Evolutionary conservation across 1,140 invertebrate genomes (phyloP).

Genomic region (Drosophila seguyi): DNA sequence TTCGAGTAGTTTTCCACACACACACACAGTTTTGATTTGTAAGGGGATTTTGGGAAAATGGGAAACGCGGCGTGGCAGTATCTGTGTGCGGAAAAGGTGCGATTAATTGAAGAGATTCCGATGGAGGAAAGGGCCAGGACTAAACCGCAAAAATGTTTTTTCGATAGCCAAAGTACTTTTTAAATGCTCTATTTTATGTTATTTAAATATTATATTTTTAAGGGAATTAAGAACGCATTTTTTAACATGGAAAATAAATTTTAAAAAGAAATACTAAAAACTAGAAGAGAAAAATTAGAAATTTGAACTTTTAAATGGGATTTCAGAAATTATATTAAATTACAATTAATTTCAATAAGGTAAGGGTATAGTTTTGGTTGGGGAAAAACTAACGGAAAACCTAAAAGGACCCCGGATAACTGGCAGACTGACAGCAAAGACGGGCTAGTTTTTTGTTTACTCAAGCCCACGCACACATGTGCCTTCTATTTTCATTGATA

Average conservation of each 20-base stretch:
- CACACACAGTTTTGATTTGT: conserved; percentile 57
- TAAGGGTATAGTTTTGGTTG: not conserved
- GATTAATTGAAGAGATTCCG: conserved; percentile 76
- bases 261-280: not conserved
- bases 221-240: not conserved
- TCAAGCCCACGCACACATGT: conserved; percentile 33
- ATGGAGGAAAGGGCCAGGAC: conserved; percentile 15
- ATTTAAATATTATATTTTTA: not conserved
- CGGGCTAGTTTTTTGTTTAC: conserved; percentile 73
- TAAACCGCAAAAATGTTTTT: not conserved
- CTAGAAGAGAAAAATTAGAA: not conserved
- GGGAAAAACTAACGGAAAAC: not conserved
- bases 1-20: conserved; percentile 51
- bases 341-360: not conserved
- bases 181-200: not conserved
- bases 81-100: conserved; percentile 72
- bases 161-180: no score
- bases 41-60: no score
- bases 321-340: not conserved
- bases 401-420: conserved; percentile 23
- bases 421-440: not conserved
- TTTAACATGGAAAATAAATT: not conserved
- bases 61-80: conserved; percentile 1
- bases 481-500: conserved; percentile 73
- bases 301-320: no score